phyloP scores from a whole-genome alignment of 1,140 invertebrate genomes.

The Achatina immaculata region DNA sequence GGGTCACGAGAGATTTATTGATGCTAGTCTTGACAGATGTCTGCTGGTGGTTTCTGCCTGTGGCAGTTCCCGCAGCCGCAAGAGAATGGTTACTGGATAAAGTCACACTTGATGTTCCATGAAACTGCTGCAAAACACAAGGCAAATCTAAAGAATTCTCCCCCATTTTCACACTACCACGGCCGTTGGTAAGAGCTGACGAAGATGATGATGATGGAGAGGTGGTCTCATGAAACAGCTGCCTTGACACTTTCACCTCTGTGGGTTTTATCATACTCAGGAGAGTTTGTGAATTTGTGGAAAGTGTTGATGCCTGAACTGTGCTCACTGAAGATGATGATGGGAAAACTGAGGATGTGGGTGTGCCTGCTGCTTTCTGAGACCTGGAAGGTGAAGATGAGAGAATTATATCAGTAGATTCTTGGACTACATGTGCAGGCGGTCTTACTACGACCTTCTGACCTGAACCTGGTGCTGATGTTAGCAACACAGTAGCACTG shows the following conservation, averaged over 20 bases:
- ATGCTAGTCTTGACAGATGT: background rate
- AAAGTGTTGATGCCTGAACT: background rate
- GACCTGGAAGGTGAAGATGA: background rate
- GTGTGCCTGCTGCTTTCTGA: background rate
- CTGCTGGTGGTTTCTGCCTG: background rate
- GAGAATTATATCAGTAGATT: background rate
- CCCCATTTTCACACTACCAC: background rate
- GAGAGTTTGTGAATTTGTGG: constrained; percentile 1
- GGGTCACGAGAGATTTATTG: constrained; percentile 19
- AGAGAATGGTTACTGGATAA: background rate
- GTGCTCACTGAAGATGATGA: background rate
- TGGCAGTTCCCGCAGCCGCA: background rate
- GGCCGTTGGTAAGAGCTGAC: background rate
- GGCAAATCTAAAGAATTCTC: background rate
- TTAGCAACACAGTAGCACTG: constrained; percentile 2
- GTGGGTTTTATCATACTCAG: constrained; percentile 18
- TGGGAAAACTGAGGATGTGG: background rate
- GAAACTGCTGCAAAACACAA: background rate
- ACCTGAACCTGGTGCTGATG: background rate
- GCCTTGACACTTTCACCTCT: constrained; percentile 33
- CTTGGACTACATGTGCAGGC: background rate
- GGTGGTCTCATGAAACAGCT: constrained; percentile 38
- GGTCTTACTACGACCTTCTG: constrained; percentile 19
- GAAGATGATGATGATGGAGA: background rate
- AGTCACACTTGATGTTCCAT: background rate